These are phyloP conservation scores for Diadegma fenestrale DNA, from an alignment of 2,888 invertebrate species.

Conservation along the genomic window DNA sequence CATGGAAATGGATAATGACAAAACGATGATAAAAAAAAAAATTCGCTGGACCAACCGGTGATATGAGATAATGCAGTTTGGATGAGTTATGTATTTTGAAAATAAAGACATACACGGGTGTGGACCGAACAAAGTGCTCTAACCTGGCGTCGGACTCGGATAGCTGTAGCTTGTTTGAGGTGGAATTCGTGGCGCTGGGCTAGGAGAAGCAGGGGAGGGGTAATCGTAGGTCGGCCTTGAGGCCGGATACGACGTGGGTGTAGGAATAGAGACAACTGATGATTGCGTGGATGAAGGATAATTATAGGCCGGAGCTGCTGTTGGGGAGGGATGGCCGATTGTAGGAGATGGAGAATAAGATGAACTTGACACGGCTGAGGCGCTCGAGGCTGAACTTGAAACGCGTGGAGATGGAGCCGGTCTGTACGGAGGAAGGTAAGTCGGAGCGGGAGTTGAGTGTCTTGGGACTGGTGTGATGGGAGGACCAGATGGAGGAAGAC, in stretches of 20 bases:
- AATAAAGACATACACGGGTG: background rate
- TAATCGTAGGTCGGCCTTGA: constrained; percentile 55
- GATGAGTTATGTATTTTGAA: background rate
- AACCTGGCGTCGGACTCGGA: constrained; percentile 63
- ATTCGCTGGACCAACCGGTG: background rate
- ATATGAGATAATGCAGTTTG: background rate
- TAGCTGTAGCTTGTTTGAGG: constrained; percentile 64
- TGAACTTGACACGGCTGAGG: constrained; percentile 14
- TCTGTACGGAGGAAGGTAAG: constrained; percentile 55
- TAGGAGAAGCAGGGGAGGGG: constrained; percentile 53
- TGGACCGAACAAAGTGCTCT: constrained; percentile 12
- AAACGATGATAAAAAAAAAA: background rate
- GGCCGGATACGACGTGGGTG: constrained; percentile 50
- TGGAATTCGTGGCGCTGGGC: constrained; percentile 42
- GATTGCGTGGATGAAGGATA: constrained; percentile 32
- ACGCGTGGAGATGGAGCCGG: constrained; percentile 12
- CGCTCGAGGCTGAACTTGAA: constrained; percentile 31
- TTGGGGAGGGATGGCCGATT: constrained; percentile 4
- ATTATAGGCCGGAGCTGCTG: constrained; percentile 32
- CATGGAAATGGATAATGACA: background rate
- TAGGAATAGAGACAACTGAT: constrained; percentile 39
- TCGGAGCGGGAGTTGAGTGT: constrained; percentile 44
- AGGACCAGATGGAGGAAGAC: constrained; percentile 40
- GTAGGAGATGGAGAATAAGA: constrained; percentile 32
- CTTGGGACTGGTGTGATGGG: background rate